These are phyloP conservation scores for Cynaeus angustus DNA, from an alignment of 2,888 invertebrate species.

Conservation along the genomic window DNA sequence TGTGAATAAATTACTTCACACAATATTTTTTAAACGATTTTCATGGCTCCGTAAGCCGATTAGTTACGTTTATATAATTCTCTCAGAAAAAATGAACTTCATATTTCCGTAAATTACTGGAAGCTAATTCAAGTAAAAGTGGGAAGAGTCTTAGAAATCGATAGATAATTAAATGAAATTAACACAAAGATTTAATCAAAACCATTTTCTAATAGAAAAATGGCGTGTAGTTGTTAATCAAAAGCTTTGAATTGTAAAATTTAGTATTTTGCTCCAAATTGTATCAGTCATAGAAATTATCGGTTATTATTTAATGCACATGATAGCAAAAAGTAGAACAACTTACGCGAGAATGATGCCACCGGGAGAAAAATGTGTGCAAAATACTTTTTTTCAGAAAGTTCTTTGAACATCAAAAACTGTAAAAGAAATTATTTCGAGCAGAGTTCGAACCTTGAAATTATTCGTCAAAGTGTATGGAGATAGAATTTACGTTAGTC, in stretches of 20 bases:
- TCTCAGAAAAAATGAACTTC: constrained; percentile 13
- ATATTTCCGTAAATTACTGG: constrained; percentile 17
- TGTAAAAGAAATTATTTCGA: constrained; percentile 41
- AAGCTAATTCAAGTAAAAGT: constrained; percentile 39
- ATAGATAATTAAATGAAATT: constrained; percentile 18
- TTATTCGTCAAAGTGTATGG: constrained; percentile 34
- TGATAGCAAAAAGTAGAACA: constrained; percentile 14
- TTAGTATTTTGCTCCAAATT: too few species aligned
- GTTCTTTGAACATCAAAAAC: constrained; percentile 35
- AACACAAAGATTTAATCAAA: constrained; percentile 26
- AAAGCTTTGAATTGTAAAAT: background rate
- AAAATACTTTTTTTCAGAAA: constrained; percentile 36
- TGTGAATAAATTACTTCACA: constrained; percentile 28
- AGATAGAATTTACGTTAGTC: constrained; percentile 33
- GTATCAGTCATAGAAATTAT: background rate
- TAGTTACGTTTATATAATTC: constrained; percentile 30
- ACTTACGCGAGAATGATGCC: constrained; percentile 22
- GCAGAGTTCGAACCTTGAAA: constrained; percentile 41
- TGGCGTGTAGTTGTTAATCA: background rate
- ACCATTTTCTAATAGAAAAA: background rate
- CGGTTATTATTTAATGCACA: background rate
- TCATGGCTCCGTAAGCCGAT: constrained; percentile 29
- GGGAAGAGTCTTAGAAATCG: constrained; percentile 40
- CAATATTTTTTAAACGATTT: constrained; percentile 30
- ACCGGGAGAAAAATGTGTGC: constrained; percentile 34